Evolutionary conservation across 1,140 invertebrate genomes (phyloP), one percentile per base, ranked within the genome.

Genomic region (Acromyrmex charruanus): DNA sequence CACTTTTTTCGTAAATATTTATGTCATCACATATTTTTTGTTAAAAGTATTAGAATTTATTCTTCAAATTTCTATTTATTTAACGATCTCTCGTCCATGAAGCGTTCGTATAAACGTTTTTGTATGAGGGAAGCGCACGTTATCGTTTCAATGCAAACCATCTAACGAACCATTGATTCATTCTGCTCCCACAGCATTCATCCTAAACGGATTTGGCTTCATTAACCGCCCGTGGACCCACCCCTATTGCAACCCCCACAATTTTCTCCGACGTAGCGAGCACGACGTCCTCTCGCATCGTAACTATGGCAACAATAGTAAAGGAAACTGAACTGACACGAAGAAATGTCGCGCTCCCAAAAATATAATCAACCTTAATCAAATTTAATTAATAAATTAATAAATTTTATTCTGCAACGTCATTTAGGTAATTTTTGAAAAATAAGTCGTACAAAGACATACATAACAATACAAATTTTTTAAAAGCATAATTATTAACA

Each of bases 161-260:
- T 90, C 93, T 94, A 94, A 94, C 93, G 94, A 95, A 94, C 92
- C 93, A 82, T 89, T 77, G 69, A 71, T 79, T 92, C 92, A 87
- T 91, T 92, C 92, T 91, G 87, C 89, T 92, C 91, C 91, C 89
- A 74, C 81, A 91, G 90, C 91, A 94, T 94, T 94, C 94, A 94
- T 94, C 93, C 93, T 94, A 95, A 95, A 95, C 93, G 94, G 94
- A 95, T 94, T 95, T 94, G 92, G 93, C 93, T 94, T 95, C 94
- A 94, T 95, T 95, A 95, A 94, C 92, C 92, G 92, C 91, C 93
- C 92, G 90, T 93, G 80, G 72, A 77, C 58, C 79, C 79, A 90
- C 85, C 82, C 87, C 79, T 85, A 31, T 25, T 80, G 49, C 75
- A 55, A 81, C 74, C 85, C 90, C 84, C 61, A 68, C 87, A 79